A percentile compares a stretch with the other conserved stretches of the same genome.
Evolutionary conservation across 2,797 vertebrate species (phyloP).

Genomic region (Prunella strophiata): DNA sequence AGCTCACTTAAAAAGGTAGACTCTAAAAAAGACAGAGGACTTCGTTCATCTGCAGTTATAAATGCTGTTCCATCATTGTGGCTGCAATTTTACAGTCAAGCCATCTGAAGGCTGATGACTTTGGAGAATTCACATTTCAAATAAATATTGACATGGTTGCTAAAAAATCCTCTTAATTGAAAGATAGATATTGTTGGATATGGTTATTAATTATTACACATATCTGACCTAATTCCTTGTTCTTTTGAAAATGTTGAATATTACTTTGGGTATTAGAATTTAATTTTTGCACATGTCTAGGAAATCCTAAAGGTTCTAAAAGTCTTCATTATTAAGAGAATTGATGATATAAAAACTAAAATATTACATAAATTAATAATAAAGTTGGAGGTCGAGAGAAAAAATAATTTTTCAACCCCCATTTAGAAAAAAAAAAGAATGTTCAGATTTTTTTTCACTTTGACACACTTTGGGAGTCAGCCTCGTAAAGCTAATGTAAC

Average conservation of each 20-base stretch:
- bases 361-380: not conserved
- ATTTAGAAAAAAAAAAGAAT: not conserved
- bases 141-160: not conserved
- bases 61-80: not conserved
- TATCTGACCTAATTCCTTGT: not conserved
- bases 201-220: not conserved
- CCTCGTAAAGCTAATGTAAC: not conserved
- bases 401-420: not conserved
- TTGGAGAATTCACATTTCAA: not conserved
- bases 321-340: not conserved
- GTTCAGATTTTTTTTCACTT: not conserved
- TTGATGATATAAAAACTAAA: not conserved
- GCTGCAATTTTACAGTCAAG: not conserved
- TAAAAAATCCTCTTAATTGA: not conserved
- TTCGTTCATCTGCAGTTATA: not conserved
- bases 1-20: constrained; percentile 45
- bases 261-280: not conserved
- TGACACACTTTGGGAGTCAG: not conserved
- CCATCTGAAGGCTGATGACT: not conserved
- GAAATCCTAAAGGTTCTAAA: not conserved
- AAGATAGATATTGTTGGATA: not conserved
- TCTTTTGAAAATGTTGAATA: not conserved
- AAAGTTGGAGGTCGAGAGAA: not conserved
- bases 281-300: not conserved
- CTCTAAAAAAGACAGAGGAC: constrained; percentile 22